Percentiles rank a stretch among this genome's conserved stretches.
These are phyloP conservation scores for Arenicola marina DNA, from an alignment of 2,888 invertebrate species.

Conservation along the genomic window DNA sequence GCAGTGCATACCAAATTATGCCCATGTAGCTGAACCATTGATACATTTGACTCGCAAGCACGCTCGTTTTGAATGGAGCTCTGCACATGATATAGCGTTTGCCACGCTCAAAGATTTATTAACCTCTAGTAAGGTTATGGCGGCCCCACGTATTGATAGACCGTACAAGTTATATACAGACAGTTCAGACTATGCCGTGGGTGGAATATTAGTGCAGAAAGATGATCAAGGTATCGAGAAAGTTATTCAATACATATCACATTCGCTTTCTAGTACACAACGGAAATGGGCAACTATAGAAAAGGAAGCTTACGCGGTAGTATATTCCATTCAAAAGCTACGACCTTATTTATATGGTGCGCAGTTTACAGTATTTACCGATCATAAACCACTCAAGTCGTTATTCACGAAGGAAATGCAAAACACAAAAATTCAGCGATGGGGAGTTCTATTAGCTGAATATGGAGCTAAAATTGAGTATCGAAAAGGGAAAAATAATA, in stretches of 20 bases:
- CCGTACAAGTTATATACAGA: not conserved
- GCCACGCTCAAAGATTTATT: not conserved
- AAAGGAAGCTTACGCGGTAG: conserved; percentile 3
- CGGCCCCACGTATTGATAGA: not conserved
- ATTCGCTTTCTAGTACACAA: not conserved
- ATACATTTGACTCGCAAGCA: not conserved
- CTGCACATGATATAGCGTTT: not conserved
- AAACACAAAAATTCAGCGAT: too few relatives aligned
- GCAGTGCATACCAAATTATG: conserved; percentile 4
- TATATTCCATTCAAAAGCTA: not conserved
- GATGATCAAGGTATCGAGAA: not conserved
- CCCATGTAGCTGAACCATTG: conserved; percentile 4
- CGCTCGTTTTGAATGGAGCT: not conserved
- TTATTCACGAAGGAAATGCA: conserved; percentile 6
- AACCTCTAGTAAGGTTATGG: not conserved
- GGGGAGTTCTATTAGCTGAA: conserved; percentile 5
- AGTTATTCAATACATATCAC: conserved; percentile 5
- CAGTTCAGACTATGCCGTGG: not conserved
- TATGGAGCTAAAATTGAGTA: conserved; percentile 4
- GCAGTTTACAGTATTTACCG: not conserved
- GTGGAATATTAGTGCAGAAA: not conserved
- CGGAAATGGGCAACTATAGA: conserved; percentile 3
- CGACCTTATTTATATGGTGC: conserved; percentile 1
- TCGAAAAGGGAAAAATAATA: not conserved
- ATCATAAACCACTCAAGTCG: not conserved